These are phyloP conservation scores for Mesembrinibis cayennensis DNA, from an alignment of 2,113 vertebrate species.

Conservation along the genomic window DNA sequence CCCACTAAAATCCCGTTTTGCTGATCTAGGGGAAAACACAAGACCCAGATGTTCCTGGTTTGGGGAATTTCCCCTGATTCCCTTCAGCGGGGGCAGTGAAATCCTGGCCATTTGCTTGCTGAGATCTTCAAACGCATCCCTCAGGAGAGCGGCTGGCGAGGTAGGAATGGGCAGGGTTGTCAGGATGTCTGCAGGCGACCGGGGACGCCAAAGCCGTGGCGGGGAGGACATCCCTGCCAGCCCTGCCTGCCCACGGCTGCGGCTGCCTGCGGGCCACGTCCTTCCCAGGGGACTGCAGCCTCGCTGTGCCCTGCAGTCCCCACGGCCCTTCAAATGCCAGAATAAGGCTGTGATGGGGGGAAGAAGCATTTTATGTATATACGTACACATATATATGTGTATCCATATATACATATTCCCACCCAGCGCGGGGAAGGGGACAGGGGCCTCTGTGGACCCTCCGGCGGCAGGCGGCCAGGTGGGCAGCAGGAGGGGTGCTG, in stretches of 20 bases:
- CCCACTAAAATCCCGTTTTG: neutral
- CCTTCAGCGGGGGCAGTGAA: neutral
- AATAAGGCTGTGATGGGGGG: neutral
- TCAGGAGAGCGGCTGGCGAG: neutral
- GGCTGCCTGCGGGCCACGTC: neutral
- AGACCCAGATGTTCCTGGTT: neutral
- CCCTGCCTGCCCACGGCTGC: no score
- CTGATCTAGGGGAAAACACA: neutral
- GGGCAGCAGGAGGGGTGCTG: neutral
- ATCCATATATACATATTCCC: neutral
- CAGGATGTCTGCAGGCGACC: neutral
- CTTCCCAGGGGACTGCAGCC: neutral
- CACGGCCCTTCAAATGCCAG: neutral
- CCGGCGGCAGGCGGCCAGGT: rapidly evolving
- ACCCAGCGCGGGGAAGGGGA: neutral
- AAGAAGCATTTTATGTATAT: neutral
- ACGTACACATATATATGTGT: neutral
- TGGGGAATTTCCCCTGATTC: neutral
- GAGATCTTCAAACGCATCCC: neutral
- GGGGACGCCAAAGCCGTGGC: rapidly evolving
- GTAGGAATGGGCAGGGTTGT: neutral
- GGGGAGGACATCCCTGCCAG: neutral
- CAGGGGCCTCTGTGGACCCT: neutral
- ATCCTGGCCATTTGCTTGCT: neutral
- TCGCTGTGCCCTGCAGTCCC: neutral